Percentiles rank a stretch among this genome's conserved stretches.
These are phyloP conservation scores for Cantharis rustica DNA, from an alignment of 2,888 invertebrate species.

Conservation along the genomic window DNA sequence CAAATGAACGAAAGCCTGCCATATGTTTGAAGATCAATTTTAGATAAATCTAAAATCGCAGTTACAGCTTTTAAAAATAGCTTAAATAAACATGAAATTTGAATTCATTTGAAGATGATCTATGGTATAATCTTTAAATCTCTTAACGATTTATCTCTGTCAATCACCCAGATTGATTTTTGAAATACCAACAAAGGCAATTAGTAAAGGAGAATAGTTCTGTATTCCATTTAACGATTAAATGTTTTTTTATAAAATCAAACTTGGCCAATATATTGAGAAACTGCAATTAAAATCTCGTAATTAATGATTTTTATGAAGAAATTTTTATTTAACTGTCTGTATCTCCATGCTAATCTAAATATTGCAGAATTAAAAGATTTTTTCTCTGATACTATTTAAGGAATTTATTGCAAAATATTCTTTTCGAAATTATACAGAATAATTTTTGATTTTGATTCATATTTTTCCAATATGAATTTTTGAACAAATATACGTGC, in stretches of 20 bases:
- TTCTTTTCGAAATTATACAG: too few relatives aligned
- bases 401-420: not conserved
- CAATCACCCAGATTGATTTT: not conserved
- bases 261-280: not conserved
- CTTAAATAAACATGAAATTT: not conserved
- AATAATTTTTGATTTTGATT: too few relatives aligned
- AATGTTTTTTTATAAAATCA: not conserved
- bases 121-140: constrained; percentile 6
- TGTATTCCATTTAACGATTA: not conserved
- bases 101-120: not conserved
- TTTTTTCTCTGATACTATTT: not conserved
- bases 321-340: not conserved
- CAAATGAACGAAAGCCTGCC: not conserved
- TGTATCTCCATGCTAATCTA: not conserved
- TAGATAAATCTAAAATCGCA: not conserved
- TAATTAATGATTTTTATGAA: not conserved
- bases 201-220: not conserved
- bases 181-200: not conserved
- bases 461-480: too few relatives aligned
- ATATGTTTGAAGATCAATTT: not conserved
- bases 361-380: not conserved
- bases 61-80: not conserved
- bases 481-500: too few relatives aligned
- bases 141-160: constrained; percentile 9
- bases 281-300: not conserved